Evolutionary conservation across 2,797 vertebrate species (phyloP).

Genomic region (Agapornis canus): DNA sequence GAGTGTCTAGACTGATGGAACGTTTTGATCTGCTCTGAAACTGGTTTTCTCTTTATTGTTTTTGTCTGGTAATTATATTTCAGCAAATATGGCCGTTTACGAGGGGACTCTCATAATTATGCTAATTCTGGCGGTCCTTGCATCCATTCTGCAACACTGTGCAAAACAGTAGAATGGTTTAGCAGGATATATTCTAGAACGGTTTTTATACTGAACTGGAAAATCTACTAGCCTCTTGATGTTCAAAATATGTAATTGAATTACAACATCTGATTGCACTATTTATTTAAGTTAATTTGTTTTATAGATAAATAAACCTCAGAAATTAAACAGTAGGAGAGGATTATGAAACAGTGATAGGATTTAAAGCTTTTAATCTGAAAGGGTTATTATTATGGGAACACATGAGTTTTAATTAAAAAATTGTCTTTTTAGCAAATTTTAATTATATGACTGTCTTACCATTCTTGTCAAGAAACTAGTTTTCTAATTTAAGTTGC

Average conservation of each 20-base stretch:
- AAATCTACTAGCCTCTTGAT: accelerated
- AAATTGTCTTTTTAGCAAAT: background rate
- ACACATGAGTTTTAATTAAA: background rate
- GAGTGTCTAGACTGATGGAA: background rate
- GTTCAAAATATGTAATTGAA: background rate
- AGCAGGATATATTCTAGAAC: background rate
- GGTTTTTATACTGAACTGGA: background rate
- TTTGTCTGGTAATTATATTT: background rate
- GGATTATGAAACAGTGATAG: background rate
- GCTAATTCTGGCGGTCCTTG: background rate
- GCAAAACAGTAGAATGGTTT: background rate
- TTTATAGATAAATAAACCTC: background rate
- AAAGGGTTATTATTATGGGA: background rate
- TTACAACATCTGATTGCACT: background rate
- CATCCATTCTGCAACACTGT: background rate
- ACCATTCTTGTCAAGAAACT: background rate
- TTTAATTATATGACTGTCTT: background rate
- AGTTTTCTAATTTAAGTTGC: background rate
- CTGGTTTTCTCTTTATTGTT: background rate
- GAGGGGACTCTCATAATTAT: background rate
- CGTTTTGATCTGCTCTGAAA: background rate
- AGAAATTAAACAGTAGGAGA: background rate
- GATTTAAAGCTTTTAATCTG: background rate
- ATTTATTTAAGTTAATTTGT: background rate
- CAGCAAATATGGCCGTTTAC: background rate